Base-by-base conservation (phyloP, 2,113 vertebrate genomes). In the Sarotherodon lohbergeri region DNA sequence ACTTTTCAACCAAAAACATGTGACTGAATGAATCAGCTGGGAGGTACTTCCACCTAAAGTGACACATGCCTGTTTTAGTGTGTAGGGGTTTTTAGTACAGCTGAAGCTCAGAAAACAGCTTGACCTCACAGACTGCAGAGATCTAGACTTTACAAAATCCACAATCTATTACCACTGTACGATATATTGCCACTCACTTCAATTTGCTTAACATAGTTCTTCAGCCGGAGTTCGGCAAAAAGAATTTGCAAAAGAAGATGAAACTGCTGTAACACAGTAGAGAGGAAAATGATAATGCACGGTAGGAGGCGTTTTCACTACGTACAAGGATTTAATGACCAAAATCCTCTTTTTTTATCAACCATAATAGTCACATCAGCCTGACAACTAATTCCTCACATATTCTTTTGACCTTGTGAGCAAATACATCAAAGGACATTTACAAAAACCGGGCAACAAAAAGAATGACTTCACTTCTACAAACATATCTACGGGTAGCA, bases 1-100 rank as follows among this genome's bases (percentile, higher is more conserved):
- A 43, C 4, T 39, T 22, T 66, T 66, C 19, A n/a, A 39, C 61
- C 61, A 11, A 46, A 73, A 73, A 46, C 14, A n/a, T n/a, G 32
- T 2, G 68, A 68, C 41, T 19, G 36, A 80, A 10, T 41, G 29
- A 68, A 43, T 87, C 84, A 83, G 19, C 5, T 14, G 27, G 27
- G 43, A 85, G 57, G 19, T 48, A 6, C 81, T 41, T 88, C 73
- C 19, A 57, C 85, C 68, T 27, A 52, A 81, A 80, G 86, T 82
- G 9, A 86, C 54, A 39, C 55, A 2, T 4, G 36, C 0, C 50
- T 16, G 57, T 13, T 87, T 3, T n/a, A 82, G 84, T 80, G 11
- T 73, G 63, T 10, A n/a, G 56, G 50, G 19, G 34, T 88, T 79
- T 68, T 81, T 27, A 63, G 59, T 34, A 68, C 71, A 66, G 39